Conservation (phyloP, 1,140 invertebrate genomes). For the Aphaenogaster floridana region DNA sequence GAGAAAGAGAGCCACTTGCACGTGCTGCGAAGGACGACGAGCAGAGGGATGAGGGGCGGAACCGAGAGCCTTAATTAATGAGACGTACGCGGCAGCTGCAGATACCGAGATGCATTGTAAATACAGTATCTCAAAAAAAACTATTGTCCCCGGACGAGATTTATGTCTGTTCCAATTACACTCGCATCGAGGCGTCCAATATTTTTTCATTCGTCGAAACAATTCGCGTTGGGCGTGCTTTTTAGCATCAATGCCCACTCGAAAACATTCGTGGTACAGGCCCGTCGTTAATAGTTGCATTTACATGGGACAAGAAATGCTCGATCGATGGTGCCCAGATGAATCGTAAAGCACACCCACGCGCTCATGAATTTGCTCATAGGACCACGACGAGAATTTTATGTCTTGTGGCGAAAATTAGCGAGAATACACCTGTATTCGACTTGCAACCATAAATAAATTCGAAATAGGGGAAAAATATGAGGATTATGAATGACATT, state of each 20-base stretch:
- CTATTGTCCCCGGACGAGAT: conserved; percentile 84
- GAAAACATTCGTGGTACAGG: conserved; percentile 66
- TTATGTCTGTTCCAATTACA: conserved; percentile 84
- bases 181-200: conserved; percentile 67
- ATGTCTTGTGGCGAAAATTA: conserved; percentile 23
- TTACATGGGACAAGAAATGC: conserved; percentile 76
- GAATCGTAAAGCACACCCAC: conserved; percentile 76
- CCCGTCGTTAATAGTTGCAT: conserved; percentile 74
- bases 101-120: conserved; percentile 85
- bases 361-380: conserved; percentile 57
- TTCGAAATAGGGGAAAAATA: neutral
- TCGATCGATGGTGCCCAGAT: conserved; percentile 8
- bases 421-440: neutral
- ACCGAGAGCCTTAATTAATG: conserved; percentile 84
- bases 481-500: neutral
- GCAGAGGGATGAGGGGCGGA: conserved; percentile 59
- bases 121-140: conserved; percentile 80
- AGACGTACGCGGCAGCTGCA: conserved; percentile 85
- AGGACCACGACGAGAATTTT: neutral
- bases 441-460: neutral
- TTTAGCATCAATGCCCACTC: conserved; percentile 67
- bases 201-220: conserved; percentile 72
- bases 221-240: conserved; percentile 75
- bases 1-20: conserved; percentile 55
- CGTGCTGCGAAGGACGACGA: conserved; percentile 51